These are phyloP conservation scores for Catajapyx aquilonaris DNA, from an alignment of 1,140 invertebrate genomes.

Conservation along the genomic window DNA sequence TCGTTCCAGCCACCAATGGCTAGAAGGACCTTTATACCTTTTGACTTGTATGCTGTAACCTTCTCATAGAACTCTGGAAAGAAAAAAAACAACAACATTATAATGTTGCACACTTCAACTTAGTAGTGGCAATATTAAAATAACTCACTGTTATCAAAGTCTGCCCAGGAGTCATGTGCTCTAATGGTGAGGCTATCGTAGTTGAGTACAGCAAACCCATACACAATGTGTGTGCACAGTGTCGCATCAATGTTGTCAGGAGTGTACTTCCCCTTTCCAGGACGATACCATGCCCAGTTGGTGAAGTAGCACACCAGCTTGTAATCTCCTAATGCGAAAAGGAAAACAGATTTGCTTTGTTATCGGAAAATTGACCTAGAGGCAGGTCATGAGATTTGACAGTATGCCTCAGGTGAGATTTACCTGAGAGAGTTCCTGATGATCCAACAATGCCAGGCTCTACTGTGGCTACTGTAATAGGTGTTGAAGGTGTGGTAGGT, in stretches of 20 bases:
- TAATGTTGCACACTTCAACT: conserved; percentile 1
- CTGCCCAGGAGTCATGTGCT: conserved; percentile 72
- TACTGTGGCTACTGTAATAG: conserved; percentile 1
- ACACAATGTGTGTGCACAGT: conserved; percentile 77
- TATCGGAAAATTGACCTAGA: neutral
- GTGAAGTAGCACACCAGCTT: conserved; percentile 75
- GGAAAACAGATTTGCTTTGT: conserved; percentile 23
- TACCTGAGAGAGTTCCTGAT: neutral
- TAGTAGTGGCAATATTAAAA: too few species aligned
- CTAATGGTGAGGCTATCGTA: conserved; percentile 51
- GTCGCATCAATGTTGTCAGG: conserved; percentile 67
- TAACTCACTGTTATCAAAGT: conserved; percentile 54
- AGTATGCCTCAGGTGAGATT: neutral
- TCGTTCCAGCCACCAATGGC: conserved; percentile 82
- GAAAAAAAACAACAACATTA: conserved; percentile 7
- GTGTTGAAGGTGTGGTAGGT: conserved; percentile 2
- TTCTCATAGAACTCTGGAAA: conserved; percentile 54
- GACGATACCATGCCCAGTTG: conserved; percentile 85
- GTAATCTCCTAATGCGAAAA: conserved; percentile 12
- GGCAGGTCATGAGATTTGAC: neutral
- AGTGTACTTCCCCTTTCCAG: conserved; percentile 51
- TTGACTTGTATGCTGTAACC: conserved; percentile 50
- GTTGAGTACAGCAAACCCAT: conserved; percentile 74
- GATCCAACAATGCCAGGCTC: too few species aligned
- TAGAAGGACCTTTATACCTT: conserved; percentile 59